Conservation (phyloP, 2,797 vertebrate species). For the Remorina albescens region DNA sequence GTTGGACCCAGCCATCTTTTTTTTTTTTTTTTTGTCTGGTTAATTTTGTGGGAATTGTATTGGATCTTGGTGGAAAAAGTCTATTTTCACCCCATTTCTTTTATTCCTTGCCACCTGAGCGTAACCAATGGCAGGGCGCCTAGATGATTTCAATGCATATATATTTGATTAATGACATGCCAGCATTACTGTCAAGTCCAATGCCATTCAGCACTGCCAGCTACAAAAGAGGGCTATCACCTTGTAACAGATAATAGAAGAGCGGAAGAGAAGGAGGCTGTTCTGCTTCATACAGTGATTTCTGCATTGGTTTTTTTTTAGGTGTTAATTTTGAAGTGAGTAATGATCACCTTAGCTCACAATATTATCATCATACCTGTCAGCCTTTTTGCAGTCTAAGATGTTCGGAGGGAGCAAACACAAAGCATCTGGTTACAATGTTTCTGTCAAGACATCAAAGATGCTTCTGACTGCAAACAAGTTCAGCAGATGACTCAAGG, state of each 20-base stretch:
- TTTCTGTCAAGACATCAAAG: constrained; percentile 74
- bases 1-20: constrained; percentile 42
- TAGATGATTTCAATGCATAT: constrained; percentile 80
- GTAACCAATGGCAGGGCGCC: constrained; percentile 72
- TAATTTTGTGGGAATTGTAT: constrained; percentile 64
- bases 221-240: constrained; percentile 69
- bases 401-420: constrained; percentile 65
- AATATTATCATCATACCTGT: constrained; percentile 63
- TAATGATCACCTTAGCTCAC: constrained; percentile 64
- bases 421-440: constrained; percentile 72
- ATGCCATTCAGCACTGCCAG: constrained; percentile 77
- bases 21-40: constrained; percentile 41
- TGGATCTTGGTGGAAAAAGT: constrained; percentile 59
- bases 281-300: constrained; percentile 44
- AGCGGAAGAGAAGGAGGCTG: constrained; percentile 41
- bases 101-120: constrained; percentile 78
- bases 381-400: constrained; percentile 69
- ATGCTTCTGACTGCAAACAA: constrained; percentile 71
- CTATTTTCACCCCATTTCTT: constrained; percentile 76
- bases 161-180: constrained; percentile 83
- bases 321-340: constrained; percentile 69
- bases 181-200: constrained; percentile 79
- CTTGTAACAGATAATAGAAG: constrained; percentile 60
- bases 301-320: constrained; percentile 58
- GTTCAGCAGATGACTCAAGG: constrained; percentile 75